phyloP scores from a whole-genome alignment of 2,888 invertebrate species.

The Fabriciana adippe region DNA sequence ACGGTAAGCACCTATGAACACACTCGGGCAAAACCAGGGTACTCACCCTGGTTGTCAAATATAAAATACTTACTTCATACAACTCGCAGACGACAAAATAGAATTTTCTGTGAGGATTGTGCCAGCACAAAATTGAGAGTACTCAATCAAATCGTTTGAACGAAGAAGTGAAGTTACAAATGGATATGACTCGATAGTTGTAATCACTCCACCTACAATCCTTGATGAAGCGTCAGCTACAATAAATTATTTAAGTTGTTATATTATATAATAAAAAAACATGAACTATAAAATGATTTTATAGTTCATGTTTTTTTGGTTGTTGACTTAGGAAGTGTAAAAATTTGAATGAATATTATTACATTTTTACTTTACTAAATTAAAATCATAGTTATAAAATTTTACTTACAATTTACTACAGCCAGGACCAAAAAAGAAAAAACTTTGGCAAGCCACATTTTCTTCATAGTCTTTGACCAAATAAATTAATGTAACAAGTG shows the following conservation, averaged over 20 bases:
- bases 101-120: slow-evolving; percentile 39
- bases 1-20: too few species aligned
- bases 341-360: too few species aligned
- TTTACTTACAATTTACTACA: slow-evolving; percentile 44
- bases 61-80: slow-evolving; percentile 26
- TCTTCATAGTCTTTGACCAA: background rate
- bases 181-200: slow-evolving; percentile 51
- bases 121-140: slow-evolving; percentile 41
- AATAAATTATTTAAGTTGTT: too few species aligned
- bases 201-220: slow-evolving; percentile 55
- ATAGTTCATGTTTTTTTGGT: too few species aligned
- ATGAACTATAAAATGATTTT: too few species aligned
- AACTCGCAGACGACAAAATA: slow-evolving; percentile 43
- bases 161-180: slow-evolving; percentile 47
- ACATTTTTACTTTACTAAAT: too few species aligned
- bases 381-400: background rate
- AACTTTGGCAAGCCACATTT: slow-evolving; percentile 35
- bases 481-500: background rate
- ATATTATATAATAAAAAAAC: too few species aligned
- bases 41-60: too few species aligned
- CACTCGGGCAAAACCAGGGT: too few species aligned
- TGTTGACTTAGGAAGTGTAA: too few species aligned
- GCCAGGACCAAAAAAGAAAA: slow-evolving; percentile 36
- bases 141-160: slow-evolving; percentile 34
- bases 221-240: slow-evolving; percentile 25